Base-by-base conservation (phyloP, 2,888 invertebrate species). In the Muscina levida region DNA sequence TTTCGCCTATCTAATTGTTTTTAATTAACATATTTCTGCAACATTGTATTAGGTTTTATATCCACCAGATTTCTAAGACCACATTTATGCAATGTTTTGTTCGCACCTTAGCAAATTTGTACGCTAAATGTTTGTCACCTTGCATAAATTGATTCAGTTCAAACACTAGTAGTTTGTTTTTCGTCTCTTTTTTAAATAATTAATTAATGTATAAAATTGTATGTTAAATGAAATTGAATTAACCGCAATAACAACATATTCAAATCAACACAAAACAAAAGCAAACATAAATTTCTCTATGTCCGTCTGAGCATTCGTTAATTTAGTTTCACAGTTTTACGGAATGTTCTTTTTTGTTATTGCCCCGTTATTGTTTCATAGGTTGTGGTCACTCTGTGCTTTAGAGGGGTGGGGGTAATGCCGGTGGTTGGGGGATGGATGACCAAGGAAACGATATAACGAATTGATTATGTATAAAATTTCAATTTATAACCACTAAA, bases 401-500 rank as follows among this genome's bases (percentile, higher is more conserved):
- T 31, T 31, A 3, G 31, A 31, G 31, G 4, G 31, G 31, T 8
- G 3, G 31, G 31, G 31, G 31, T 5, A 31, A 31, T 31, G 31
- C n/a, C n/a, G n/a, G n/a, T n/a, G n/a, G n/a, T n/a, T 31, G 31
- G 31, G 8, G 31, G 31, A n/a, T 19, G 48, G 8, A 4, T 4
- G 19, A 10, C 17, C 15, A 2, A 4, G 10, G 46, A 46, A 17
- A 17, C 46, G 17, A 19, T 19, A 22, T 42, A 62, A 42, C 22
- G 22, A 62, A 62, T 62, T 62, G 42, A 62, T 62, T 62, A 53
- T 37, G 31, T 57, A 57, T 42, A 62, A 17, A 62, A 62, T 62
- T 72, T 62, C 72, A 72, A 72, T 72, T 86, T 87, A 86, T 83
- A 86, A 87, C 87, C 86, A 82, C 86, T 87, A 86, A 86, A 72